A percentile compares a stretch with the other conserved stretches of the same genome.
These are phyloP conservation scores for Oriolus oriolus DNA, from an alignment of 2,113 vertebrate species.

Conservation along the genomic window DNA sequence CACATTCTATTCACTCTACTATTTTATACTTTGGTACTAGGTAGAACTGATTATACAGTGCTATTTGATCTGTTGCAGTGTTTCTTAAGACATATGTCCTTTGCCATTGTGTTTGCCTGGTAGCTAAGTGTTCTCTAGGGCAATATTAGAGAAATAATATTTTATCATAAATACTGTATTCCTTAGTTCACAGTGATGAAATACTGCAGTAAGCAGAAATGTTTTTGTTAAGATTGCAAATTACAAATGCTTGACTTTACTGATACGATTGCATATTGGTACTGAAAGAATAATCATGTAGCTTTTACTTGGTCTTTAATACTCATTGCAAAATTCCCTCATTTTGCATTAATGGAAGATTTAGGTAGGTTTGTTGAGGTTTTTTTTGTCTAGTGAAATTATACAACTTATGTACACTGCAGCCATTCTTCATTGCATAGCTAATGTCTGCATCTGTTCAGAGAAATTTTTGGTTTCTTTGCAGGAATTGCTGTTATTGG, in stretches of 20 bases:
- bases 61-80: neutral
- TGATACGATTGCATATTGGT: neutral
- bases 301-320: neutral
- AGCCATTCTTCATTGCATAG: neutral
- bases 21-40: neutral
- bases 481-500: neutral
- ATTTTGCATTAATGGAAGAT: neutral
- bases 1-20: neutral
- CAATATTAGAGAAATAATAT: neutral
- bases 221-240: neutral
- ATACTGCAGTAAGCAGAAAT: neutral
- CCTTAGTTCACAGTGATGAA: neutral
- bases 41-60: neutral
- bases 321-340: neutral
- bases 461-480: neutral
- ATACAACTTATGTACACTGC: neutral
- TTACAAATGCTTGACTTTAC: neutral
- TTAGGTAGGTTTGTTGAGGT: accelerated
- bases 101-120: neutral
- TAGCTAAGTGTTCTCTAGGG: neutral
- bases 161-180: neutral
- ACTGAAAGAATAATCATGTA: neutral
- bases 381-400: neutral
- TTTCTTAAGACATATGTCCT: neutral
- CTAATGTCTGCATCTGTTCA: neutral